These are phyloP conservation scores for Tympanuchus pallidicinctus DNA, from an alignment of 2,113 vertebrate species.

Conservation along the genomic window DNA sequence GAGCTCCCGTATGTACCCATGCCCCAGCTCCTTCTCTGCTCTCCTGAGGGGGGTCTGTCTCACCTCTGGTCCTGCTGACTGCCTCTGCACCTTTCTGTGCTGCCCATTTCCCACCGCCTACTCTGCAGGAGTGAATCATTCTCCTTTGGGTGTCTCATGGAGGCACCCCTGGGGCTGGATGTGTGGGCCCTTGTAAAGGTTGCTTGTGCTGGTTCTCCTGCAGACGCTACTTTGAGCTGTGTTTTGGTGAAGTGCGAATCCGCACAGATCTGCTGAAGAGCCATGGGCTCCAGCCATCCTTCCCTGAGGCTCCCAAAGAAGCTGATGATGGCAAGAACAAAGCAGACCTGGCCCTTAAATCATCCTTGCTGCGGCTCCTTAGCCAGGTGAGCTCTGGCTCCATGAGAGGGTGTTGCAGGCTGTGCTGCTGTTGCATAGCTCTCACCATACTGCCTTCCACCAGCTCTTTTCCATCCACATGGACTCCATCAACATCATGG, in stretches of 20 bases:
- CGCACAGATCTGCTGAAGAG: slow-evolving; percentile 86
- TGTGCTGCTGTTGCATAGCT: fast-evolving
- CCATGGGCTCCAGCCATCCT: slow-evolving; percentile 21
- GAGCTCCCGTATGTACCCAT: slow-evolving; percentile 90
- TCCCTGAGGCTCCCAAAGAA: not conserved
- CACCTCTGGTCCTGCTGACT: not conserved
- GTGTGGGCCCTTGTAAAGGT: not conserved
- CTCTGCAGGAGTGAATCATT: not conserved
- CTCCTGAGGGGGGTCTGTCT: not conserved
- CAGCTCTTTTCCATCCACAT: slow-evolving; percentile 92
- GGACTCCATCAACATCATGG: slow-evolving; percentile 94
- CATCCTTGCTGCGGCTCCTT: slow-evolving; percentile 83
- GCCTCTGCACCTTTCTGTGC: not conserved
- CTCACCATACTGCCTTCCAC: not conserved
- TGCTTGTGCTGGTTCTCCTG: not conserved
- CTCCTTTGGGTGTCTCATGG: not conserved
- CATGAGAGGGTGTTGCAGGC: not conserved
- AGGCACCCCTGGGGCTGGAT: not conserved
- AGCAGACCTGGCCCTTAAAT: slow-evolving; percentile 77
- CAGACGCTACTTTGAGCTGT: slow-evolving; percentile 92
- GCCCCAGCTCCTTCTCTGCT: not conserved
- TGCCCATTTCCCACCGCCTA: not conserved
- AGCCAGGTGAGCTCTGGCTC: slow-evolving; percentile 84
- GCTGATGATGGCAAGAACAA: slow-evolving; percentile 1
- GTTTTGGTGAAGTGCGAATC: slow-evolving; percentile 91